Evolutionary conservation across 2,888 invertebrate genomes (phyloP), one percentile per base, ranked within the genome.

Genomic region (Troides oblongomaculatus): DNA sequence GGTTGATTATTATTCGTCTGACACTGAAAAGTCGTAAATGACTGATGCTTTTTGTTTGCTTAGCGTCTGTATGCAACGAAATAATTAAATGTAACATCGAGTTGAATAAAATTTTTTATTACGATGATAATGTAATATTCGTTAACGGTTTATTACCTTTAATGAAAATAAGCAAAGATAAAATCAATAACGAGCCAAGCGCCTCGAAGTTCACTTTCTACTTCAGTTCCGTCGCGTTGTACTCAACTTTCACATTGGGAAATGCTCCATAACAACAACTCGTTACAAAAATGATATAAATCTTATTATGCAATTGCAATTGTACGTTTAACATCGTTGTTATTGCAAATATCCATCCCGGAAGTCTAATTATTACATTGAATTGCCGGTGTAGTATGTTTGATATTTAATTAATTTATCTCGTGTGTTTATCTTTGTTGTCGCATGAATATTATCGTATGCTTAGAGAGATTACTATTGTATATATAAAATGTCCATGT

Each of bases 211-310:
- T 76, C 73, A 75, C 77, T 77, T 77, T 77, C 77, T 77, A 77
- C 72, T 68, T 57, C 71, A 69, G 68, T 71, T 72, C 64, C 72
- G 71, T 60, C 71, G 70, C 72, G 74, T 66, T 66, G 73, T 73
- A 74, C 70, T 70, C 71, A 72, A 77, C 77, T 77, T 77, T 77
- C 77, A 75, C 77, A 72, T 77, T 73, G 75, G 72, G 74, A 77
- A 76, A 77, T 74, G 69, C 74, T 74, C 72, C 73, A 74, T 76
- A 75, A 77, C 69, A 65, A 46, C 46, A 46, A 36, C 61, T 66
- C 60, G 63, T 39, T 66, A 64, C 60, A 53, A 62, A 68, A 66
- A 60, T 59, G 30, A 50, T 65, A 63, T 66, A 67, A 70, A 61
- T 56, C 30, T 59, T 21, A 66, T 70, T 63, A 64, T 36, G 61